Conservation (phyloP, 2,113 vertebrate genomes). For the Corydoras maculifer region DNA sequence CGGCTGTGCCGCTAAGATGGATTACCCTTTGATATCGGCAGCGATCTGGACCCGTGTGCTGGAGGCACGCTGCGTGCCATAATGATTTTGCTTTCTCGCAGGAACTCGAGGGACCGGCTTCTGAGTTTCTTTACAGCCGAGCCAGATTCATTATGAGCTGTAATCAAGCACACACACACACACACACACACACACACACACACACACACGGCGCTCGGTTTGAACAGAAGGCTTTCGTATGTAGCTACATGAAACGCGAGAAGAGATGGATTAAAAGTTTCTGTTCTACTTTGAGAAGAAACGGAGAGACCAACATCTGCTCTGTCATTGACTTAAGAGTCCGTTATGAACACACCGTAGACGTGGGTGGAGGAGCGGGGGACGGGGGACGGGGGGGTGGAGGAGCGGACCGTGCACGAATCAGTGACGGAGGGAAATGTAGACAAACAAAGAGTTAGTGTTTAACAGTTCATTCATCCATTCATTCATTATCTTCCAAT, state of each 20-base stretch:
- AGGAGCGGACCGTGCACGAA: background rate
- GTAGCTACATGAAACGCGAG: constrained; percentile 33
- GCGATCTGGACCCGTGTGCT: constrained; percentile 27
- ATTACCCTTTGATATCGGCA: constrained; percentile 46
- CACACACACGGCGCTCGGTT: constrained; percentile 28
- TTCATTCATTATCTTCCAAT: too few species aligned
- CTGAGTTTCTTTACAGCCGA: constrained; percentile 35
- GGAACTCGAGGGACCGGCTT: constrained; percentile 30
- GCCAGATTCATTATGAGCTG: constrained; percentile 44
- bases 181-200: constrained; percentile 17
- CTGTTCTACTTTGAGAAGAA: background rate
- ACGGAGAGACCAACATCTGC: background rate
- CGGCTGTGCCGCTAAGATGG: constrained; percentile 48
- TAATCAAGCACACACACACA: constrained; percentile 38
- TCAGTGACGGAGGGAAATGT: background rate
- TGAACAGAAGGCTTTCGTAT: constrained; percentile 37
- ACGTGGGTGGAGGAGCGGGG: background rate
- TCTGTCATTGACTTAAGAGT: too few species aligned
- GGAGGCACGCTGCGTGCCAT: constrained; percentile 34
- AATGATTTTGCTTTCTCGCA: constrained; percentile 37
- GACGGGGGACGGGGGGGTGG: background rate
- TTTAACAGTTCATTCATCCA: too few species aligned
- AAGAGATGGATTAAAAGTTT: constrained; percentile 3
- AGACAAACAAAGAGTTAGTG: background rate
- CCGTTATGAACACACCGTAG: too few species aligned